Conservation (phyloP, 2,113 vertebrate genomes). For the Pleuronectes platessa region DNA sequence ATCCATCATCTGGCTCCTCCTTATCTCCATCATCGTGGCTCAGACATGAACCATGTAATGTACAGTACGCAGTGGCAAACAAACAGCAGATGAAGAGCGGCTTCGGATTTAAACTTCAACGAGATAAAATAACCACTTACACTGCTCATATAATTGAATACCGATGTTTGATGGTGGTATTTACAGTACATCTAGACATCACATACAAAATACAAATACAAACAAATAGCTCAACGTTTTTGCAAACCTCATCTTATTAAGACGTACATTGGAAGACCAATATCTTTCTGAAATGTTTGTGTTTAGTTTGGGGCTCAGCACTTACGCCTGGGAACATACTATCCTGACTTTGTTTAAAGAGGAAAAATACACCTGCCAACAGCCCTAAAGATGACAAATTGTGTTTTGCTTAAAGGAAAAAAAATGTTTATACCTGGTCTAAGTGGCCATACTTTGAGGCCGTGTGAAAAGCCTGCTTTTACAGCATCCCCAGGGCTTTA, state of each 20-base stretch:
- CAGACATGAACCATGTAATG: not conserved
- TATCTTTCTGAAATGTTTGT: not conserved
- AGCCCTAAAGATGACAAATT: conserved; percentile 9
- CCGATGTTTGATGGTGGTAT: not conserved
- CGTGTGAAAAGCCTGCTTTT: not conserved
- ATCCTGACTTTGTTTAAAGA: conserved; percentile 1
- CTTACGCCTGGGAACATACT: not conserved
- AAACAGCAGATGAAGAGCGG: not conserved
- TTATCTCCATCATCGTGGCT: conserved; percentile 18
- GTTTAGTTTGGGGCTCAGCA: not conserved
- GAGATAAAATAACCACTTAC: not conserved
- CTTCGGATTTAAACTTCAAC: not conserved
- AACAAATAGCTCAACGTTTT: not conserved
- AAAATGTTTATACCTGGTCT: not conserved
- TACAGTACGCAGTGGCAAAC: not conserved
- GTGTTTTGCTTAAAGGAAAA: conserved; percentile 3
- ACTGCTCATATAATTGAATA: not conserved
- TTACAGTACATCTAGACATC: not conserved
- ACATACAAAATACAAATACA: not conserved
- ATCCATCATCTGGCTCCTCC: conserved; percentile 31
- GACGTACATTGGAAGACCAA: not conserved
- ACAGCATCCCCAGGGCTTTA: not conserved
- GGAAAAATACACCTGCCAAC: conserved; percentile 1
- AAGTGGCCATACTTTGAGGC: not conserved
- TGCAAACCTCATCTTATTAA: not conserved